A percentile compares a stretch with the other conserved stretches of the same genome.
Conservation (phyloP, 2,113 vertebrate genomes). For the Tragelaphus buxtoni region DNA sequence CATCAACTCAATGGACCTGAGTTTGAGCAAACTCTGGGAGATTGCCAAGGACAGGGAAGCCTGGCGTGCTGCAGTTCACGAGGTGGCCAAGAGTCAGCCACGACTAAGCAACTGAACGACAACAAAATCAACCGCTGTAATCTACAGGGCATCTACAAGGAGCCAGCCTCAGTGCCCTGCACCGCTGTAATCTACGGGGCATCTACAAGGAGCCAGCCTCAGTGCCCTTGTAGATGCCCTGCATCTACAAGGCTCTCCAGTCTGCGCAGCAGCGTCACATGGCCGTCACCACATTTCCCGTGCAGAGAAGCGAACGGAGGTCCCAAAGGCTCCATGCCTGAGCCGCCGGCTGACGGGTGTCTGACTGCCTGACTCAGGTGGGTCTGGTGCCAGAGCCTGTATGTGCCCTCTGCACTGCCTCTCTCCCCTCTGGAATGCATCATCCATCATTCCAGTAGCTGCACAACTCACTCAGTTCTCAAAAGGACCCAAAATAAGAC, state of each 20-base stretch:
- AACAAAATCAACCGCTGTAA: background rate
- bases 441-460: background rate
- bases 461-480: background rate
- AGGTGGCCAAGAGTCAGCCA: background rate
- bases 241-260: background rate
- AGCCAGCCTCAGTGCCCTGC: background rate
- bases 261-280: background rate
- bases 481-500: background rate
- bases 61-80: background rate
- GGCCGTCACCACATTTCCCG: background rate
- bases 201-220: too few relatives aligned
- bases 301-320: background rate
- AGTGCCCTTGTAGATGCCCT: too few relatives aligned
- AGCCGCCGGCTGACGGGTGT: fast-evolving
- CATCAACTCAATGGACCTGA: background rate
- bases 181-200: background rate
- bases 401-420: fast-evolving
- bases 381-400: background rate
- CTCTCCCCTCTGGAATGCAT: background rate
- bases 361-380: background rate
- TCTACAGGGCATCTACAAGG: background rate
- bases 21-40: background rate
- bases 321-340: fast-evolving
- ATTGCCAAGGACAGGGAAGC: background rate
- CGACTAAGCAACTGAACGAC: background rate